Conservation (phyloP, 2,888 invertebrate species). For the Chydorus sphaericus region DNA sequence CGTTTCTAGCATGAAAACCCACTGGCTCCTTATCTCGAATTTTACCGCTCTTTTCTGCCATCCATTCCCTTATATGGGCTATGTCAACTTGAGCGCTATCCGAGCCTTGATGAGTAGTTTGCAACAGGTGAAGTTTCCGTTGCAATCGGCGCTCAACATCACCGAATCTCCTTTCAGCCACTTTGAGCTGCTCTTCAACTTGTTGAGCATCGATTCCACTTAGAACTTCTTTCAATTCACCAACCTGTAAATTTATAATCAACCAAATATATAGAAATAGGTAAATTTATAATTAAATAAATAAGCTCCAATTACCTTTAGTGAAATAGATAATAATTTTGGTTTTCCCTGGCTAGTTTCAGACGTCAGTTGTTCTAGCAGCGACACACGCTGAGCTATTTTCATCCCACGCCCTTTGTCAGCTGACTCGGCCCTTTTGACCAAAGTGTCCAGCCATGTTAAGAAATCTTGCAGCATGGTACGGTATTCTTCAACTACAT, state of each 20-base stretch:
- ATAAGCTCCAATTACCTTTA: conserved; percentile 34
- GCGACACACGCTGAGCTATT: conserved; percentile 60
- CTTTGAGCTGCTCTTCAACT: conserved; percentile 71
- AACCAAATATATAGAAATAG: background rate
- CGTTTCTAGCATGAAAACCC: conserved; percentile 60
- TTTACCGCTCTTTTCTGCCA: conserved; percentile 46
- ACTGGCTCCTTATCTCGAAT: conserved; percentile 33
- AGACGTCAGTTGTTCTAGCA: conserved; percentile 51
- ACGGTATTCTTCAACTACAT: conserved; percentile 61
- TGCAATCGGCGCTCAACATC: conserved; percentile 71
- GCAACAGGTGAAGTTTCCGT: conserved; percentile 63
- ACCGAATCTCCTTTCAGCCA: conserved; percentile 65
- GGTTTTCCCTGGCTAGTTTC: conserved; percentile 62
- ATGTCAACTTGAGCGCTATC: conserved; percentile 69
- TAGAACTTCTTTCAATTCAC: conserved; percentile 21
- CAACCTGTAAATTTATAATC: conserved; percentile 13
- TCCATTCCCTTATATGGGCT: conserved; percentile 61
- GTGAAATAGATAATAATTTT: conserved; percentile 43
- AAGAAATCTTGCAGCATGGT: conserved; percentile 58
- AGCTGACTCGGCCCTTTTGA: conserved; percentile 63
- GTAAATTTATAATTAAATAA: background rate
- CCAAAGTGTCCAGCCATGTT: conserved; percentile 62
- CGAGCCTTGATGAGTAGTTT: conserved; percentile 67
- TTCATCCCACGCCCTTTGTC: conserved; percentile 72
- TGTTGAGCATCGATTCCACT: conserved; percentile 76